phyloP scores from a whole-genome alignment of 2,113 vertebrate genomes.

The Pygoscelis antarcticus region DNA sequence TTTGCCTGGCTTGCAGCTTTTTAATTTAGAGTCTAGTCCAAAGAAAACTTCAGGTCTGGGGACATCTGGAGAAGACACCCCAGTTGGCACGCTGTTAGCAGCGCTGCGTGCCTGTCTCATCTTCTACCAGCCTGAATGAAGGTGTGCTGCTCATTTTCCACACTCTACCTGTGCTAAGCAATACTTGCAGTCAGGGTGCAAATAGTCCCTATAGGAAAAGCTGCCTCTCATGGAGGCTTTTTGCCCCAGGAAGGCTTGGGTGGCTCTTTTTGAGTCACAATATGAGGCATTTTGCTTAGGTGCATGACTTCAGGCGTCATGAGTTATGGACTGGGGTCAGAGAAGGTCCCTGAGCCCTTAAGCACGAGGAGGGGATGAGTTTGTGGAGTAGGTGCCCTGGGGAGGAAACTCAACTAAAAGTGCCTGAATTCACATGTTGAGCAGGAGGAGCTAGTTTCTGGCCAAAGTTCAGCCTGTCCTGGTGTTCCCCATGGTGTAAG shows the following conservation, averaged over 20 bases:
- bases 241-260: background rate
- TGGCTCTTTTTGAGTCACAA: background rate
- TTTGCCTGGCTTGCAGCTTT: background rate
- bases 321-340: background rate
- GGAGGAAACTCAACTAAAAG: background rate
- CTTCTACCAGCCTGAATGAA: background rate
- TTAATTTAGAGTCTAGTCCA: background rate
- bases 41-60: background rate
- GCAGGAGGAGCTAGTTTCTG: background rate
- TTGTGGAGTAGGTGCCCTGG: background rate
- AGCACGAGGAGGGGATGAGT: background rate
- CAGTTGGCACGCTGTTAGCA: background rate
- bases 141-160: fast-evolving
- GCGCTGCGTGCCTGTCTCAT: background rate
- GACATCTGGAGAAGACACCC: background rate
- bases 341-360: background rate
- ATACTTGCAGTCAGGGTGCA: background rate
- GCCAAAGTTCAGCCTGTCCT: background rate
- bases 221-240: background rate
- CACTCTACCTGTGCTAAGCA: background rate
- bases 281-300: background rate
- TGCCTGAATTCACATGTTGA: background rate
- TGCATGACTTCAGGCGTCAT: background rate
- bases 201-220: background rate
- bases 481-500: background rate